A percentile compares a stretch with the other conserved stretches of the same genome.
Evolutionary conservation across 2,113 vertebrate species (phyloP).

Genomic region (Donacobius atricapilla): DNA sequence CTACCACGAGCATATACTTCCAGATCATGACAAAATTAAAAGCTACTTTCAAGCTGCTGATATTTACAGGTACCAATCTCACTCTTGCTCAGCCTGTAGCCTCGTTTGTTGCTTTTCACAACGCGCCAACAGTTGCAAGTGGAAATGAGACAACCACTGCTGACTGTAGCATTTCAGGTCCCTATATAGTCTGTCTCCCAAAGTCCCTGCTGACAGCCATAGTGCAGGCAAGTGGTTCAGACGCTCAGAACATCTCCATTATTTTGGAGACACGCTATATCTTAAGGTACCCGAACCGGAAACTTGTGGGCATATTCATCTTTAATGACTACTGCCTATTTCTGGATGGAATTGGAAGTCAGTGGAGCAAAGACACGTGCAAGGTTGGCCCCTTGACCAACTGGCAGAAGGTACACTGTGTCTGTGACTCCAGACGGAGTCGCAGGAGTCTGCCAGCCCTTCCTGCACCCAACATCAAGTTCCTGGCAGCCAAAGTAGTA

Average conservation of each 20-base stretch:
- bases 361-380: slow-evolving; percentile 55
- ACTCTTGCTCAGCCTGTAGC: background rate
- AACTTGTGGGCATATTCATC: slow-evolving; percentile 34
- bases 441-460: background rate
- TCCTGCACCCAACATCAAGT: background rate
- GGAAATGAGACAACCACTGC: background rate
- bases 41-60: slow-evolving; percentile 9
- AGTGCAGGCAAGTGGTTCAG: background rate
- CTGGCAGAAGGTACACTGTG: slow-evolving; percentile 62
- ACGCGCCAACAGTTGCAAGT: background rate
- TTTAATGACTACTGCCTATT: slow-evolving; percentile 65
- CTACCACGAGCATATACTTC: slow-evolving; percentile 28
- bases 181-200: slow-evolving; percentile 68
- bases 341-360: slow-evolving; percentile 15
- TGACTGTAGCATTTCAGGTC: background rate
- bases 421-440: background rate
- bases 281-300: background rate
- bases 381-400: slow-evolving; percentile 36
- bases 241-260: background rate
- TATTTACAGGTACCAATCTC: slow-evolving; percentile 31
- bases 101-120: slow-evolving; percentile 28
- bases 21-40: slow-evolving; percentile 67
- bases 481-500: slow-evolving; percentile 57
- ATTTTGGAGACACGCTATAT: slow-evolving; percentile 1
- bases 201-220: slow-evolving; percentile 11